Conservation (phyloP, 92 coral and sea anemone species). For the Palythoa grandiflora region DNA sequence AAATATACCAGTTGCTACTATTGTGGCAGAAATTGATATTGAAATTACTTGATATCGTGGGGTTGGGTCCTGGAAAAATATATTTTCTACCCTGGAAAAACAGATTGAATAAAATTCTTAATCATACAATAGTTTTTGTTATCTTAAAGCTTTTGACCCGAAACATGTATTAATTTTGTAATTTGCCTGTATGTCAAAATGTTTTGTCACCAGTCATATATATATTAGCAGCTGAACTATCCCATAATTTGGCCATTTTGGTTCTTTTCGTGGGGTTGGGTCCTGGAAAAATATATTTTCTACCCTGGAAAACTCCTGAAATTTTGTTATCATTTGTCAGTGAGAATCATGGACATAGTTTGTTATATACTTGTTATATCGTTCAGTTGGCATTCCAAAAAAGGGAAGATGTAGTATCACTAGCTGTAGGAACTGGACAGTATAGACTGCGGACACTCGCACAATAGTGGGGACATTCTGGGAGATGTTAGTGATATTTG, state of each 20-base stretch:
- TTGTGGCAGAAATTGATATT: too few relatives aligned
- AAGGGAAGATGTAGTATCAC: background rate
- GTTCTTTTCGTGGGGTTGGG: background rate
- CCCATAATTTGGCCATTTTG: background rate
- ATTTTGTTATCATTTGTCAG: background rate
- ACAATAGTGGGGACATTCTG: background rate
- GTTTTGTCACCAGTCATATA: background rate
- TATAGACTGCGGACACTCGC: background rate
- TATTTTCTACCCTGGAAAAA: too few relatives aligned
- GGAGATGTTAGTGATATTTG: background rate
- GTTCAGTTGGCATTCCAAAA: background rate
- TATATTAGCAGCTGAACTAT: background rate
- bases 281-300: too few relatives aligned
- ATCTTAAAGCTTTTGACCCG: too few relatives aligned
- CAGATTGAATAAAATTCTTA: background rate
- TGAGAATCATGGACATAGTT: too few relatives aligned
- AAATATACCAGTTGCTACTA: too few relatives aligned
- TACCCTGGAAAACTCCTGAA: too few relatives aligned
- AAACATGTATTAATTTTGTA: background rate
- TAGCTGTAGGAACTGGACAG: background rate
- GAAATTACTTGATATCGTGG: too few relatives aligned
- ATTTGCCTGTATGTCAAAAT: background rate
- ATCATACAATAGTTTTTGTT: too few relatives aligned
- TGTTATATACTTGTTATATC: background rate
- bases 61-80: too few relatives aligned